Conservation (phyloP, 2,888 invertebrate genomes). For the Polietes domitor region DNA sequence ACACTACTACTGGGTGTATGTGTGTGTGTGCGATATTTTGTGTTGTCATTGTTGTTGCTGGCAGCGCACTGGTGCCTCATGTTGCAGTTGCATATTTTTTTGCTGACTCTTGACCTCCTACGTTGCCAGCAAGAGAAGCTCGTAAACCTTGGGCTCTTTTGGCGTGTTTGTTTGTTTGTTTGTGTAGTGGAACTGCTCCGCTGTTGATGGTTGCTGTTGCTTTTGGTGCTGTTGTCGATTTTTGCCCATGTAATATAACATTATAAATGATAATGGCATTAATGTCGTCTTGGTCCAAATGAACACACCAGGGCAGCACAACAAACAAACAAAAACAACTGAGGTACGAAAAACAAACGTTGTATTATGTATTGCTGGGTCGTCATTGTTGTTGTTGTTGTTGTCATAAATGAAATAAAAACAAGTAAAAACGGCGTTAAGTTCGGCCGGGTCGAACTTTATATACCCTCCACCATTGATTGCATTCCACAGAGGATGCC, state of each 20-base stretch:
- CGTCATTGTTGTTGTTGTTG: neutral
- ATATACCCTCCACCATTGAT: too few relatives aligned
- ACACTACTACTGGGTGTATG: neutral
- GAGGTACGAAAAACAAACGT: neutral
- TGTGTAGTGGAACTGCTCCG: conserved; percentile 5
- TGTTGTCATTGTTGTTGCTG: conserved; percentile 25
- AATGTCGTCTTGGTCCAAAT: conserved; percentile 49
- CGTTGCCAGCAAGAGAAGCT: conserved; percentile 58
- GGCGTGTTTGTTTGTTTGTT: too few relatives aligned
- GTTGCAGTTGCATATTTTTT: conserved; percentile 39
- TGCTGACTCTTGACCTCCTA: conserved; percentile 64
- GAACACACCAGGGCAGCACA: neutral
- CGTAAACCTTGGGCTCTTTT: conserved; percentile 64
- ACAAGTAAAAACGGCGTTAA: too few relatives aligned
- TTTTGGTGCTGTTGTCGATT: conserved; percentile 13
- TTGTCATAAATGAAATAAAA: conserved; percentile 6
- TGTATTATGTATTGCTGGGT: conserved; percentile 4
- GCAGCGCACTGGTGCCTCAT: neutral
- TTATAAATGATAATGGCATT: conserved; percentile 62
- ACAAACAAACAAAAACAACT: conserved; percentile 4
- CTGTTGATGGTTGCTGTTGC: conserved; percentile 31
- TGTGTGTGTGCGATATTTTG: neutral
- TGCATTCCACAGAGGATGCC: too few relatives aligned
- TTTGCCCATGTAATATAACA: conserved; percentile 45
- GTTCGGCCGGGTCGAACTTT: too few relatives aligned